These are phyloP conservation scores for Callospermophilus lateralis DNA, from an alignment of 2,113 vertebrate species.

Conservation along the genomic window DNA sequence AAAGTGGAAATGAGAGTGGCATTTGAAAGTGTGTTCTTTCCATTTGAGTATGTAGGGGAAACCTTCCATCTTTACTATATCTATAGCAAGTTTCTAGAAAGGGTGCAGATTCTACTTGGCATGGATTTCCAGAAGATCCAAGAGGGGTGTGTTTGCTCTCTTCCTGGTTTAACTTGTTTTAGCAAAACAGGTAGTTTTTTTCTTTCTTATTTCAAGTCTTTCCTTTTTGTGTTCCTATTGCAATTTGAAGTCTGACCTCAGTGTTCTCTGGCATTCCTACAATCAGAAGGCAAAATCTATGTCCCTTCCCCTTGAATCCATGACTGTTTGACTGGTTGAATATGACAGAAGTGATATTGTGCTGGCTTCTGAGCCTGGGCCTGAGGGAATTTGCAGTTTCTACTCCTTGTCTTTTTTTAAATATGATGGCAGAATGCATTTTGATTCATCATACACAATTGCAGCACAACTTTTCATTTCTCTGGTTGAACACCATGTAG, in stretches of 20 bases:
- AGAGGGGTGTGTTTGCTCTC: not conserved
- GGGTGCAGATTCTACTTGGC: not conserved
- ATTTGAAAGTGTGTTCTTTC: not conserved
- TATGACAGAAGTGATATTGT: constrained; percentile 1
- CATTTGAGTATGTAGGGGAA: not conserved
- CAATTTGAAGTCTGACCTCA: not conserved
- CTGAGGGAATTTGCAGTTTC: constrained; percentile 19
- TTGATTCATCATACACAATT: too few relatives aligned
- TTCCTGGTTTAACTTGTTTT: not conserved
- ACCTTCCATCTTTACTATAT: not conserved
- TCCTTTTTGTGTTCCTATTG: constrained; percentile 6
- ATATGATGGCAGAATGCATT: too few relatives aligned
- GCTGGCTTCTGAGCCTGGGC: not conserved
- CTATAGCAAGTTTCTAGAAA: not conserved
- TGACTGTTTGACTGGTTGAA: not conserved
- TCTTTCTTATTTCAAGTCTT: constrained; percentile 42
- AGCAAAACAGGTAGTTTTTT: not conserved
- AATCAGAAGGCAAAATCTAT: not conserved
- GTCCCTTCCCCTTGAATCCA: constrained; percentile 11
- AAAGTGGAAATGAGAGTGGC: not conserved
- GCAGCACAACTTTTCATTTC: too few relatives aligned
- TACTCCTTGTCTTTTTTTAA: not conserved
- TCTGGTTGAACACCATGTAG: too few relatives aligned
- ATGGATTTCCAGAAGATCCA: constrained; percentile 6
- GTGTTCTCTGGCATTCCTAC: not conserved